Evolutionary conservation across 2,888 invertebrate genomes (phyloP), one percentile per base, ranked within the genome.

Genomic region (Ennomos fuscantarius): DNA sequence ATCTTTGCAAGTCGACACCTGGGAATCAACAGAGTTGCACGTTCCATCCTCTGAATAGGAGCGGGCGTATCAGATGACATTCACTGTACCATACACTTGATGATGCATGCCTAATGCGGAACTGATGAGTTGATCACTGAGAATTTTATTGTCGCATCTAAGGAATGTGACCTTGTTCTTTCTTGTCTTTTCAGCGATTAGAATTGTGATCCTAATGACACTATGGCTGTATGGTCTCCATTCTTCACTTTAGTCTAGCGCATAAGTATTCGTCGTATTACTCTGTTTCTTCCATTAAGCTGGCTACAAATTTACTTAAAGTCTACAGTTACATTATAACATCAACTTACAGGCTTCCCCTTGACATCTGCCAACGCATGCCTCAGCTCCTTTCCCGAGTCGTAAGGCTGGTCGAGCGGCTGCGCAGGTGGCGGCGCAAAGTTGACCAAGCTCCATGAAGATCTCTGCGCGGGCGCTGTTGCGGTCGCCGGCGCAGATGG

Each of bases 281-380:
- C 1, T 24, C 15, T 24, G 24, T 24, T 24, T 3, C 24, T 24
- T 24, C 24, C 24, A 24, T 24, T 24, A 24, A 24, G 24, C 24
- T 24, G 6, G 5, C 24, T 24, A 24, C 2, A 24, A 24, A 24
- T 6, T 6, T 6, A 5, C 24, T 24, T 24, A 24, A 24, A 24
- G 5, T 24, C 24, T 24, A 24, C 24, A 24, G 24, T 6, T 24
- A 24, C 24, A n/a, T n/a, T n/a, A n/a, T n/a, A 24, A 36, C 8
- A 11, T 5, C 39, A 45, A 80, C 88, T 83, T 10, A 90, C 91
- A 81, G 89, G 87, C 60, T 90, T 89, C 51, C 80, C 88, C 63
- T 89, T 87, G 33, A 89, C 93, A 69, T 93, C 93, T 8, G 93
- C 93, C 51, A 94, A 87, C 8, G 93, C 93, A 73, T 91, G 89